These are phyloP conservation scores for Vimba vimba DNA, from an alignment of 2,113 vertebrate genomes.

Conservation along the genomic window DNA sequence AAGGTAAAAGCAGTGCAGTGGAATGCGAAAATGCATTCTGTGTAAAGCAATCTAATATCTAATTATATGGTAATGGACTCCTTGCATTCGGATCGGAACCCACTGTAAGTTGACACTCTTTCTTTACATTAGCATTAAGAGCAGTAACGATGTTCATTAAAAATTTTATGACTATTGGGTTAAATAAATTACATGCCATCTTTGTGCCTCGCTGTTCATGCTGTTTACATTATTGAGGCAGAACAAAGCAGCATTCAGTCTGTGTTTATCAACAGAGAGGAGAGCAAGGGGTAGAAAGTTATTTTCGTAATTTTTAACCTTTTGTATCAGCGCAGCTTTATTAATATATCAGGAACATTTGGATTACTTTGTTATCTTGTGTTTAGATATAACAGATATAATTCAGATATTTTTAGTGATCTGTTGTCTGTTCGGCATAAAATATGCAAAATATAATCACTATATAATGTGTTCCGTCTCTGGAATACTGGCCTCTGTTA, in stretches of 20 bases:
- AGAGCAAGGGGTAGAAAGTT: not conserved
- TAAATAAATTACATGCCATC: not conserved
- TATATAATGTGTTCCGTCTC: not conserved
- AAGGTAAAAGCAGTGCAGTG: not conserved
- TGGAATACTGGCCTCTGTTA: not conserved
- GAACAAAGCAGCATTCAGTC: conserved; percentile 3
- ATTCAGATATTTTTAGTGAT: not conserved
- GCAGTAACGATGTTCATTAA: not conserved
- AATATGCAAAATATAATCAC: not conserved
- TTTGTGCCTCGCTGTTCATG: not conserved
- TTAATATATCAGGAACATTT: not conserved
- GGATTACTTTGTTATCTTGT: not conserved
- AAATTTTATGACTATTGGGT: not conserved
- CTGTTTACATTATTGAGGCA: not conserved
- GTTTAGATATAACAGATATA: not conserved
- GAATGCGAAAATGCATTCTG: not conserved
- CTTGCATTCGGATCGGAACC: not conserved
- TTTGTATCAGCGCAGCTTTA: not conserved
- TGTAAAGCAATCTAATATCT: not conserved
- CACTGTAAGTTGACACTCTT: not conserved
- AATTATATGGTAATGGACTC: conserved; percentile 1
- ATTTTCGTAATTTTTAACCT: not conserved
- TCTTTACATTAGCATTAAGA: not conserved
- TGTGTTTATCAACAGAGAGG: not conserved
- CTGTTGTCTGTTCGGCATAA: not conserved